Evolutionary conservation across 2,888 invertebrate species (phyloP), one percentile per base, ranked within the genome.

Genomic region (Macrophya alboannulata): DNA sequence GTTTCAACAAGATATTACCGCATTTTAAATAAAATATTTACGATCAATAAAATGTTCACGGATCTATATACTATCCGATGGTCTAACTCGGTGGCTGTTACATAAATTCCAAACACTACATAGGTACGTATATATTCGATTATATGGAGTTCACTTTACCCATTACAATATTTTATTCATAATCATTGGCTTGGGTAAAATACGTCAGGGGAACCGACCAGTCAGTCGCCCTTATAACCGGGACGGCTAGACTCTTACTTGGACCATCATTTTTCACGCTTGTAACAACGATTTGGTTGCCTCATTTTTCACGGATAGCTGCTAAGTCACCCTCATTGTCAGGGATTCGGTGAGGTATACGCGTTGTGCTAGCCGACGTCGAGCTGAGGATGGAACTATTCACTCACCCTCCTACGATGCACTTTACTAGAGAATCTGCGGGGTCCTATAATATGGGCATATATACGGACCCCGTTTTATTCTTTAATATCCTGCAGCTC

Each of bases 231-330:
- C 31, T 31, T 31, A 31, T 31, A 31, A 31, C 31, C 31, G 1
- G 31, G 31, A 1, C 37, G 31, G 31, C 31, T 55, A 55, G 86
- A 45, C 84, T 85, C 85, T 85, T 72, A 59, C 86, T 85, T 48
- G 87, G 85, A 51, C 83, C 86, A 88, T 88, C 88, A 88, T 89
- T 90, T 90, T 90, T 89, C 87, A 89, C 87, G 79, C 45, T 43
- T 81, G 65, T 83, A 85, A 82, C 82, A 85, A 87, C 87, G 85
- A 88, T 87, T 87, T 79, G 74, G 74, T 72, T 37, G 84, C 85
- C 86, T 87, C 88, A 87, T 88, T 87, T 88, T 87, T 88, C 88
- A 88, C 82, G 77, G 82, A 83, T 84, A 37, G 77, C 62, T 84
- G 84, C 85, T 59, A 86, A 88, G 86, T 88, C 86, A 88, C 87